Evolutionary conservation across 1,140 invertebrate species (phyloP).

Genomic region (Anoplolepis gracilipes): DNA sequence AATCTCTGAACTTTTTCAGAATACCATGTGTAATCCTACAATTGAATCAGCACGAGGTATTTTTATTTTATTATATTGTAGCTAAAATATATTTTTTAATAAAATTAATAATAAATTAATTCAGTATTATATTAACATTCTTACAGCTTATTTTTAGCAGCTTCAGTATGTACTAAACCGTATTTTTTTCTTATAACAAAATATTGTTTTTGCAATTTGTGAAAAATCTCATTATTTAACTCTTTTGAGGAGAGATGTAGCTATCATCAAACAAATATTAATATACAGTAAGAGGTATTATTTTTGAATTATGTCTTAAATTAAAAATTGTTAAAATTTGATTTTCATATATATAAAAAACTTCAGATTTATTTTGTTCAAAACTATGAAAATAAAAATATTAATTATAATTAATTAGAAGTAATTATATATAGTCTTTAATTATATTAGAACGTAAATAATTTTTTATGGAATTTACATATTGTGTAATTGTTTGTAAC

Average conservation of each 20-base stretch:
- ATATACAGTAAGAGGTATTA: background rate
- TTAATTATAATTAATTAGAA: conserved; percentile 29
- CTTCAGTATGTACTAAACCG: background rate
- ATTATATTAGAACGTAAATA: background rate
- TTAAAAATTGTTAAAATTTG: background rate
- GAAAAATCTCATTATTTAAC: background rate
- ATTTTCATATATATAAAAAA: background rate
- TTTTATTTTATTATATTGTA: conserved; percentile 11
- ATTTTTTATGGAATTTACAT: background rate
- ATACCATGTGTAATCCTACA: conserved; percentile 4
- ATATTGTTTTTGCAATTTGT: conserved; percentile 2
- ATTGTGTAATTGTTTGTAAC: background rate
- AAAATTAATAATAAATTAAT: conserved; percentile 35
- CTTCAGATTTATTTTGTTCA: background rate
- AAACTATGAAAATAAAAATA: conserved; percentile 42
- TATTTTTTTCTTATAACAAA: background rate
- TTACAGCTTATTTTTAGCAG: conserved; percentile 24
- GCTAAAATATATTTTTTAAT: conserved; percentile 10
- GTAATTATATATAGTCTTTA: background rate
- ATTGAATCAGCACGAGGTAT: conserved; percentile 11
- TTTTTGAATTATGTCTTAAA: background rate
- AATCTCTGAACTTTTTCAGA: conserved; percentile 17
- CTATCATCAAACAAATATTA: no score
- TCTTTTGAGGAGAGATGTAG: no score
- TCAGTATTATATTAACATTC: conserved; percentile 27